Evolutionary conservation across 2,113 vertebrate genomes (phyloP).

Genomic region (Damaliscus lunatus): DNA sequence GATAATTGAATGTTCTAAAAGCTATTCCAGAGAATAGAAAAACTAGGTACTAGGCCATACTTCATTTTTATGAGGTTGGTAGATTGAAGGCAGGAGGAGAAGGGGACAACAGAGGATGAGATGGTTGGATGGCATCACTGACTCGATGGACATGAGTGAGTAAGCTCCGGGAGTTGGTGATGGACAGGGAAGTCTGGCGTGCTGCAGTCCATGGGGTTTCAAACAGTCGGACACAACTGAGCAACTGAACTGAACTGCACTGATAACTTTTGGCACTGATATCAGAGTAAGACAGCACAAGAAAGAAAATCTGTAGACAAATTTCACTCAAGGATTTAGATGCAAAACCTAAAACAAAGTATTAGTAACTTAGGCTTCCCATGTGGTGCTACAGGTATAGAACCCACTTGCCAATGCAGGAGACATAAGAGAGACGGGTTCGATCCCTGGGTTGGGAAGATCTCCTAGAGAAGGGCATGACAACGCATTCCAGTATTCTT

Average conservation of each 20-base stretch:
- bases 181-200: background rate
- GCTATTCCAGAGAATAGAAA: background rate
- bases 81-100: background rate
- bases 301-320: background rate
- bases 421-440: fast-evolving
- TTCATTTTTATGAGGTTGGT: background rate
- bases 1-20: background rate
- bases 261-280: background rate
- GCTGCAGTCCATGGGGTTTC: background rate
- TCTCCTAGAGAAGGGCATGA: background rate
- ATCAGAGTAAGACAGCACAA: background rate
- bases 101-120: background rate
- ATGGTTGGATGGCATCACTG: background rate
- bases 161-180: background rate
- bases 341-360: background rate
- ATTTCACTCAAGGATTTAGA: background rate
- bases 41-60: background rate
- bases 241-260: background rate
- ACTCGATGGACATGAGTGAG: background rate
- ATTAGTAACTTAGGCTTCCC: background rate
- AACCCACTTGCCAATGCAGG: background rate
- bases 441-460: background rate
- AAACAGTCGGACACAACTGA: background rate
- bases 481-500: background rate
- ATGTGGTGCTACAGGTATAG: background rate